These are phyloP conservation scores for Puma concolor DNA, from an alignment of 2,113 vertebrate species.

Conservation along the genomic window DNA sequence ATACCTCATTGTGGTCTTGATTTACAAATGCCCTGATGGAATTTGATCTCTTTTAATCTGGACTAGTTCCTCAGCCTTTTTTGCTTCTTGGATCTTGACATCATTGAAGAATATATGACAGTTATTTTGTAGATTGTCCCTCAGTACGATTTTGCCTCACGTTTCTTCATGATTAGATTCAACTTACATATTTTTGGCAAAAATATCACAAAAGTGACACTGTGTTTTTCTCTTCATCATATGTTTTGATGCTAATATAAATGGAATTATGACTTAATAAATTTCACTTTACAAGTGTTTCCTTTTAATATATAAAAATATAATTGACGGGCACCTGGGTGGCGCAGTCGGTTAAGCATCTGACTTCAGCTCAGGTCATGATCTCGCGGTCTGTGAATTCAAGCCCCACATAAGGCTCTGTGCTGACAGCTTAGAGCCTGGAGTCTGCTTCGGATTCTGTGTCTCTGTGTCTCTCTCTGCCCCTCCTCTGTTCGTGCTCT, in stretches of 20 bases:
- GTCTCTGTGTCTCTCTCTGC: no score
- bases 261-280: neutral
- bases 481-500: no score
- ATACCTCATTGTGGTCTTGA: neutral
- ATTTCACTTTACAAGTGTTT: neutral
- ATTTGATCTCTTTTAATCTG: neutral
- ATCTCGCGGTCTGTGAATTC: no score
- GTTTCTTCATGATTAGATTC: neutral
- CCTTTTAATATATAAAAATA: neutral
- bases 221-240: neutral
- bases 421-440: no score
- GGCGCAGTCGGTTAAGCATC: no score
- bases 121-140: neutral
- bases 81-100: neutral
- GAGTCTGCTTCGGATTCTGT: no score
- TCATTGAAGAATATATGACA: neutral
- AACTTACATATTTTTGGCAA: neutral
- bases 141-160: neutral
- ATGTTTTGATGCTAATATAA: neutral
- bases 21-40: neutral
- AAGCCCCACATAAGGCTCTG: no score
- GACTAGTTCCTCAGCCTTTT: neutral
- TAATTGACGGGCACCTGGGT: neutral
- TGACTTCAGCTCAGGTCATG: no score
- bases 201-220: neutral